Conservation (phyloP, 2,113 vertebrate genomes). For the Trichomycterus rosablanca region DNA sequence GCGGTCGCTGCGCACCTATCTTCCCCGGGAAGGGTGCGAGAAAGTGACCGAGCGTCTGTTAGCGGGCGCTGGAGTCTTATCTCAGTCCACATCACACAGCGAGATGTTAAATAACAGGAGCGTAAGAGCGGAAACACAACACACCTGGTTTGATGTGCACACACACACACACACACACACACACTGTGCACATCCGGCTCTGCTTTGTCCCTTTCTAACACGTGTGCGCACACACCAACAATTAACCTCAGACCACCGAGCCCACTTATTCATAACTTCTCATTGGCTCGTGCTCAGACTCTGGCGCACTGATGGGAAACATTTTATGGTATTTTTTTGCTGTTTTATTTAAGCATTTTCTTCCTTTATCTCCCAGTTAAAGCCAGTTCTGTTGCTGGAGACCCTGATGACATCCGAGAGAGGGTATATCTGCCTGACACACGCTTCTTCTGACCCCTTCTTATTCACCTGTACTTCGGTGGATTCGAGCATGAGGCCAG, state of each 20-base stretch:
- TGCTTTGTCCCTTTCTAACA: conserved; percentile 3
- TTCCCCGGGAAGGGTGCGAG: conserved; percentile 42
- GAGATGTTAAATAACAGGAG: conserved; percentile 62
- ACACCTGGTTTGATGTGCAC: conserved; percentile 42
- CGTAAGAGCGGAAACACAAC: conserved; percentile 41
- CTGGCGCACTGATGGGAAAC: too few relatives aligned
- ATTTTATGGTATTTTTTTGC: too few relatives aligned
- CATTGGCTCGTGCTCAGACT: too few relatives aligned
- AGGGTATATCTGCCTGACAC: too few relatives aligned
- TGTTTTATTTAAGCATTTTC: too few relatives aligned
- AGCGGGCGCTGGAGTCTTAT: conserved; percentile 51
- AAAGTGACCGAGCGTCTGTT: conserved; percentile 53
- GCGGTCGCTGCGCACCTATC: conserved; percentile 57
- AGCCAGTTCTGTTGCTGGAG: too few relatives aligned
- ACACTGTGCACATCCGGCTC: conserved; percentile 18
- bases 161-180: conserved; percentile 27
- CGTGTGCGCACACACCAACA: conserved; percentile 2
- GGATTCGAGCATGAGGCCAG: too few relatives aligned
- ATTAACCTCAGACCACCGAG: neutral
- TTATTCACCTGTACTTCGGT: too few relatives aligned
- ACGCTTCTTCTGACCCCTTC: too few relatives aligned
- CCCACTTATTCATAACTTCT: too few relatives aligned
- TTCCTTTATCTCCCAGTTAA: too few relatives aligned
- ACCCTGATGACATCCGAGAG: too few relatives aligned
- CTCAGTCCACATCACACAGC: conserved; percentile 43